Base-by-base conservation (phyloP, 37 sponge, comb jelly and placozoan genomes). In the Ephydatia muelleri region DNA sequence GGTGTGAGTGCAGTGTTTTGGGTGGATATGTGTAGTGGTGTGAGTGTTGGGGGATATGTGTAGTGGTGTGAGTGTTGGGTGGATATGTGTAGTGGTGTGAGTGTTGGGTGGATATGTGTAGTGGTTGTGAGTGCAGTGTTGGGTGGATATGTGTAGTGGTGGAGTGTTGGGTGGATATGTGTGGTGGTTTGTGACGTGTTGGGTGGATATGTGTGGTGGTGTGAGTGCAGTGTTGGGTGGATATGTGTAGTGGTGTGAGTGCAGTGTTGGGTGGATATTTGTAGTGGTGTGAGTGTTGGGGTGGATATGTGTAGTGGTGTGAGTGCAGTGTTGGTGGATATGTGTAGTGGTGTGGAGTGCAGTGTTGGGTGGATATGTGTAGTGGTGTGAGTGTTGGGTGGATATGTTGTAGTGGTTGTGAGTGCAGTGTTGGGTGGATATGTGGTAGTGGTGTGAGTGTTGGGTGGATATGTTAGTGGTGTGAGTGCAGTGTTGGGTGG, bases 351-450 rank as follows among this genome's bases (percentile, higher is more conserved):
- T 57, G 57, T 14, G 19, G n/a, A n/a, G n/a, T n/a, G n/a, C n/a
- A 19, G 6, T 22, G 19, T 23, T 33, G 26, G 27, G 49, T 40
- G 72, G 8, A 9, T 68, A 5, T 68, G 70, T 68, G 28, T 30
- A 9, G 3, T 3, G 3, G 32, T 30, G 70, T 68, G 26, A 6
- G 26, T 68, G 70, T 68, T 85, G 34, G 73, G 36, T 35, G n/a
- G n/a, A n/a, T n/a, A n/a, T n/a, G n/a, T n/a, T n/a, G n/a, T n/a
- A n/a, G n/a, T n/a, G n/a, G n/a, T n/a, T n/a, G n/a, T n/a, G n/a
- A n/a, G n/a, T n/a, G 67, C 39, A 30, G 85, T 86, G 57, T 85
- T 64, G 82, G n/a, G n/a, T n/a, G n/a, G 16, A 49, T 26, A 26
- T 21, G 9, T 64, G 31, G n/a, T n/a, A 22, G 57, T 16, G 14